phyloP scores from a whole-genome alignment of 2,888 invertebrate species.

The Emmelina monodactyla region DNA sequence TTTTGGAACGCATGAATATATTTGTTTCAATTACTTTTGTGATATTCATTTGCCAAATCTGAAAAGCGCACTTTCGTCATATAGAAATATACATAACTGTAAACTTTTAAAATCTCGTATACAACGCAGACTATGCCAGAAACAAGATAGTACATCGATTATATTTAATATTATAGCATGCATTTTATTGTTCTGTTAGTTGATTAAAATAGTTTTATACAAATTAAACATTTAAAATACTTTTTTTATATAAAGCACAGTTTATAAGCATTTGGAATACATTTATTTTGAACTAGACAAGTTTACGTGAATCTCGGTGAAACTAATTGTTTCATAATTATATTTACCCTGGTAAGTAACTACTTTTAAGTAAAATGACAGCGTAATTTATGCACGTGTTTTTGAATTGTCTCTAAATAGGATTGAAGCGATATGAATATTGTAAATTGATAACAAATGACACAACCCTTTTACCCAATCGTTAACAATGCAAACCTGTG shows the following conservation, averaged over 20 bases:
- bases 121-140: slow-evolving; percentile 13
- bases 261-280: slow-evolving; percentile 22
- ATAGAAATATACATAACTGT: no score
- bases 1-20: no score
- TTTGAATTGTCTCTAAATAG: slow-evolving; percentile 24
- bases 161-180: slow-evolving; percentile 8
- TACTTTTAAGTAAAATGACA: slow-evolving; percentile 26
- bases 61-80: no score
- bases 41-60: no score
- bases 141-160: slow-evolving; percentile 7
- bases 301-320: slow-evolving; percentile 24
- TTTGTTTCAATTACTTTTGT: no score
- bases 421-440: slow-evolving; percentile 34
- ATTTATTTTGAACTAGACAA: slow-evolving; percentile 23
- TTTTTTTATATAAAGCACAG: not conserved
- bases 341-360: slow-evolving; percentile 41
- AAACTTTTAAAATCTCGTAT: no score
- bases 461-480: slow-evolving; percentile 61
- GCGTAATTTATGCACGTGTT: slow-evolving; percentile 23
- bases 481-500: slow-evolving; percentile 40
- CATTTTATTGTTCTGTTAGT: slow-evolving; percentile 13
- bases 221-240: slow-evolving; percentile 13
- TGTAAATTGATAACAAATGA: slow-evolving; percentile 55
- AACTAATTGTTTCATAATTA: slow-evolving; percentile 21
- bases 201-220: slow-evolving; percentile 13